Base-by-base conservation (phyloP, 1,140 invertebrate genomes). In the Aphelinus atriplicis region DNA sequence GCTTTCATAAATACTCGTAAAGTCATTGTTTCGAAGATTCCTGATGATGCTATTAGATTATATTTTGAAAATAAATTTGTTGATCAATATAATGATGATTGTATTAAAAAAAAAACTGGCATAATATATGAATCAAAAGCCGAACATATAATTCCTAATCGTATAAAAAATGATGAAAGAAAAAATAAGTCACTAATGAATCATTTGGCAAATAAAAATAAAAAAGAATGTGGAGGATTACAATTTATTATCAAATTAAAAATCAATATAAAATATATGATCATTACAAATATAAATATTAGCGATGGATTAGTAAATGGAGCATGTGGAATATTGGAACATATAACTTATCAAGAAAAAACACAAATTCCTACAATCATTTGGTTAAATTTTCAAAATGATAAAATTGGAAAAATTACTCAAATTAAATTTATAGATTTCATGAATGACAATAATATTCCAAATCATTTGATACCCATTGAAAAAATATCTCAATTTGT, bases 201-300 rank as follows among this genome's bases (percentile, higher is more conserved):
- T 26, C 26, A 26, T 26, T 26, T 26, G 26, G 26, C 26, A 26
- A 26, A 26, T 26, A 65, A 65, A 65, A 50, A 65, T 3, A 50
- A 10, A 65, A 5, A 50, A 51, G 63, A 48, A 4, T 65, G 9
- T 46, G 48, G 63, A 5, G 63, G 48, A 3, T 42, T 65, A 51
- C 2, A 3, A 1, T 1, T 3, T 10, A 7, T 9, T n/a, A 3
- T 65, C 3, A 10, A 9, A 51, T 55, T 67, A 1, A 67, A 53
- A 67, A 67, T 67, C 1, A 50, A 50, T 5, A 67, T 67, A 2
- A 67, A 67, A 55, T 55, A 67, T 55, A 67, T 67, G 64, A 55
- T 67, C 45, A 67, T 26, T 6, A 42, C 64, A 43, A 67, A 67
- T 55, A 67, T 67, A 43, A 46, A 53, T 45, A 26, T 67, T 1